Conservation (phyloP, 2,113 vertebrate species). For the Merops nubicus region DNA sequence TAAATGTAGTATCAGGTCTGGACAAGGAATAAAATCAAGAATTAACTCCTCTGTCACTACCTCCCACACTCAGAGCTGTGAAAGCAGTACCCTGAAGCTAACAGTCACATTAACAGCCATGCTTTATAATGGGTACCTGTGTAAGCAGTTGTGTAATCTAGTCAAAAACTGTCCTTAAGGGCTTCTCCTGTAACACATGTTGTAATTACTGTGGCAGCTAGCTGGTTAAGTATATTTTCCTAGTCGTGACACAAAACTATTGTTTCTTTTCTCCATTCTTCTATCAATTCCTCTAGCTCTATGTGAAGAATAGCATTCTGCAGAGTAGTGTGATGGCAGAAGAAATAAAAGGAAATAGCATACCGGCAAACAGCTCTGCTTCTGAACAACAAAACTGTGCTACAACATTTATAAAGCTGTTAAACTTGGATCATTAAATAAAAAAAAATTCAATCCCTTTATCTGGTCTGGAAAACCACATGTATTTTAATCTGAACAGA, state of each 20-base stretch:
- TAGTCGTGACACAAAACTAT: neutral
- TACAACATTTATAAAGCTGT: constrained; percentile 6
- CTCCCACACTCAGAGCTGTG: neutral
- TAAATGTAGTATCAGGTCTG: neutral
- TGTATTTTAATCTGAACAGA: constrained; percentile 39
- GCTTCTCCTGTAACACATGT: neutral
- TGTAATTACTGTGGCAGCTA: neutral
- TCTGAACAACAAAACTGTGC: neutral
- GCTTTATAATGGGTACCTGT: too few species aligned
- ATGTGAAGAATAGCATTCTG: neutral
- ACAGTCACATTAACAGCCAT: neutral
- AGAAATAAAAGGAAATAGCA: neutral
- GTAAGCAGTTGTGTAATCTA: too few species aligned
- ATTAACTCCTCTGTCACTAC: neutral
- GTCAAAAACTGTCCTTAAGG: neutral
- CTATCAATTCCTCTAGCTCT: neutral
- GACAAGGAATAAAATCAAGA: neutral
- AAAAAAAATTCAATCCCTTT: constrained; percentile 24
- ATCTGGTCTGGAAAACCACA: neutral
- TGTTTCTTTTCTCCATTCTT: neutral
- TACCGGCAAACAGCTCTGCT: neutral
- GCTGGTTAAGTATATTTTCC: neutral
- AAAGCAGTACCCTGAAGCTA: neutral
- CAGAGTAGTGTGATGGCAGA: neutral
- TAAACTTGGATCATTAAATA: constrained; percentile 22